Percentiles rank a stretch among this genome's conserved stretches.
These are phyloP conservation scores for Siderastrea radians DNA, from an alignment of 92 coral and sea anemone species.

Conservation along the genomic window DNA sequence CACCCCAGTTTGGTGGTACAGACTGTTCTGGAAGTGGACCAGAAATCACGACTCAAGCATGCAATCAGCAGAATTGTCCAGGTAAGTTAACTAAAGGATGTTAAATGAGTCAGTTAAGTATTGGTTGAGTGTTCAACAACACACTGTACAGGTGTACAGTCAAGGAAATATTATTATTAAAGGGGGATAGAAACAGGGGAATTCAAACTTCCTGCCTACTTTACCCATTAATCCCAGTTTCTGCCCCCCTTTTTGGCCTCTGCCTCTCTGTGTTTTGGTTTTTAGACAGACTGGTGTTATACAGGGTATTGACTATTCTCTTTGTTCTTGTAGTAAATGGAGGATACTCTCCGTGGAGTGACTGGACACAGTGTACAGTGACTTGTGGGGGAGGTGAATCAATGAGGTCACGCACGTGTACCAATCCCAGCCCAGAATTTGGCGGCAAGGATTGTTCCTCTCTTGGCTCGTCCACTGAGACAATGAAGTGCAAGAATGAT, in stretches of 20 bases:
- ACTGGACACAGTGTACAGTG: slow-evolving; percentile 89
- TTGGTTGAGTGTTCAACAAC: too few relatives aligned
- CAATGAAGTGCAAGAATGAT: slow-evolving; percentile 77
- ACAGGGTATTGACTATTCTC: background rate
- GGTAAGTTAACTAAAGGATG: slow-evolving; percentile 51
- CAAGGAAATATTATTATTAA: too few relatives aligned
- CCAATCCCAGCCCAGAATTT: slow-evolving; percentile 86
- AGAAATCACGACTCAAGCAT: slow-evolving; percentile 70
- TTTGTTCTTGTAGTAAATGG: slow-evolving; percentile 78
- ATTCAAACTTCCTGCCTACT: too few relatives aligned
- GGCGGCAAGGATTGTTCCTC: slow-evolving; percentile 96
- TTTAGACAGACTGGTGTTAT: too few relatives aligned
- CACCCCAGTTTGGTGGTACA: slow-evolving; percentile 87
- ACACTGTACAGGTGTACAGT: too few relatives aligned
- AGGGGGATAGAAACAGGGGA: too few relatives aligned
- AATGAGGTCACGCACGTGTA: slow-evolving; percentile 86
- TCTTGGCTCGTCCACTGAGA: slow-evolving; percentile 82
- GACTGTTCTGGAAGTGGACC: slow-evolving; percentile 93
- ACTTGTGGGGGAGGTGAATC: slow-evolving; percentile 97
- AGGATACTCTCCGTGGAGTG: slow-evolving; percentile 90
- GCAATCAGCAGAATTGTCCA: slow-evolving; percentile 87
- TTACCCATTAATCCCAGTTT: too few relatives aligned
- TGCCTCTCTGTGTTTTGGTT: too few relatives aligned
- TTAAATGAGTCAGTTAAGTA: background rate
- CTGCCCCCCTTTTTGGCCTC: too few relatives aligned